Base-by-base conservation (phyloP, 37 sponge, comb jelly and placozoan species). In the Diacarnus erythraeanus region DNA sequence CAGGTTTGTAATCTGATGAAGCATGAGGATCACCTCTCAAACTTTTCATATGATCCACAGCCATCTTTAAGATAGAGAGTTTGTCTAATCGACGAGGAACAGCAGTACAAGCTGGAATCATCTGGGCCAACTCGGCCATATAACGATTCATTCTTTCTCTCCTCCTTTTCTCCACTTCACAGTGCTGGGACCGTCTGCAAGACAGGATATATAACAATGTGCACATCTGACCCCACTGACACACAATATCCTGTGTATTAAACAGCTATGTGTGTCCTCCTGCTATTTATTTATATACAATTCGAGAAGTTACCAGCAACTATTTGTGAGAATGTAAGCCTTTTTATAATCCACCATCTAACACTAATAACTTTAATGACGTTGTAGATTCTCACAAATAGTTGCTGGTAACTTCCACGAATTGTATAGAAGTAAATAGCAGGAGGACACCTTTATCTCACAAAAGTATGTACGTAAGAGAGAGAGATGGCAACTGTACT, bases 141-240 rank as follows among this genome's bases (percentile, higher is more conserved):
- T 95, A 92, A 51, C 85, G 73, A 82, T 95, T 95, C 96, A 92
- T 91, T 38, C 93, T 83, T 70, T 95, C 92, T 22, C 96, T 38
- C 18, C 96, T 71, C 34, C 90, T 41, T 84, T 95, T 95, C 75
- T 95, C 96, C 31, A 95, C 92, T n/a, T 91, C 96, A 77, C 92
- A 91, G 47, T 95, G 96, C 69, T 91, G 89, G 42, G 74, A 88
- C 6, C 78, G 78, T 72, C 83, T 78, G 66, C 0, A 25, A 31
- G 6, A 23, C 20, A 21, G 57, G 15, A 56, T 21, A 20, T 56
- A 56, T 56, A 56, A 21, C 15, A 20, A 56, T n/a, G n/a, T 47
- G 51, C 51, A 47, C 6, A 47, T 6, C 10, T 47, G 51, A 47
- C 10, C 6, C 51, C 51, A 47, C 6, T 47, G 51, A 47, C 6